Conservation (phyloP, 2,113 vertebrate species). For the Lagopus muta region DNA sequence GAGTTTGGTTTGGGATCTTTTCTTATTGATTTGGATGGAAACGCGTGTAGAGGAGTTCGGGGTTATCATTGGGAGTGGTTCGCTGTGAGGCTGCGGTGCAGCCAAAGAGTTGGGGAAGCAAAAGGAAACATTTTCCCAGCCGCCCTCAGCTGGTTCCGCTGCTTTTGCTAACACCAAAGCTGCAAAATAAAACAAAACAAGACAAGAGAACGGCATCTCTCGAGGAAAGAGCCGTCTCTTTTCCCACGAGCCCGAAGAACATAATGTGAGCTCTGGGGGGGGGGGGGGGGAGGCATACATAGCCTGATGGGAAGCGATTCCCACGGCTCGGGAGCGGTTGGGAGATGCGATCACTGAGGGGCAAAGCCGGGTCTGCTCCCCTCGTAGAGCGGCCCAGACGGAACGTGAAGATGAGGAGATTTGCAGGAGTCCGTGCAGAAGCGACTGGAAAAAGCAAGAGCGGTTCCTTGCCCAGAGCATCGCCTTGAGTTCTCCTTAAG, state of each 20-base stretch:
- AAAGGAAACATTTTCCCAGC: not conserved
- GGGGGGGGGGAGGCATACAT: not conserved
- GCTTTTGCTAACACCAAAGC: not conserved
- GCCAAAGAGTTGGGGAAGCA: fast-evolving
- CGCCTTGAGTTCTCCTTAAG: not conserved
- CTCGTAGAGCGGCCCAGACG: fast-evolving
- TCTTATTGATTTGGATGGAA: not conserved
- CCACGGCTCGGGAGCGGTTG: fast-evolving
- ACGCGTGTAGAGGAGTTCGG: fast-evolving
- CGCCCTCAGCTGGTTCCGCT: fast-evolving
- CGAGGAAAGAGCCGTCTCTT: not conserved
- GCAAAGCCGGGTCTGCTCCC: not conserved
- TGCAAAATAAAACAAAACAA: fast-evolving
- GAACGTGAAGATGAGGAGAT: not conserved
- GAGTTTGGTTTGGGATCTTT: fast-evolving
- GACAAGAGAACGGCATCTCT: not conserved
- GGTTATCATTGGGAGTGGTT: fast-evolving
- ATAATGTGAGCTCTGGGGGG: not conserved
- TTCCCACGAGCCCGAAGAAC: not conserved
- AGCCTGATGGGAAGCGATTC: not conserved
- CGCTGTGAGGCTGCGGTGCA: not conserved
- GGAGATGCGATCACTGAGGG: not conserved
- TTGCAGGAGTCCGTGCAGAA: fast-evolving
- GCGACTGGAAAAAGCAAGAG: not conserved
- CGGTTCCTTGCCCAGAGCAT: not conserved